Evolutionary conservation across 1,140 invertebrate species (phyloP).

Genomic region (Sminthurinus signatus): DNA sequence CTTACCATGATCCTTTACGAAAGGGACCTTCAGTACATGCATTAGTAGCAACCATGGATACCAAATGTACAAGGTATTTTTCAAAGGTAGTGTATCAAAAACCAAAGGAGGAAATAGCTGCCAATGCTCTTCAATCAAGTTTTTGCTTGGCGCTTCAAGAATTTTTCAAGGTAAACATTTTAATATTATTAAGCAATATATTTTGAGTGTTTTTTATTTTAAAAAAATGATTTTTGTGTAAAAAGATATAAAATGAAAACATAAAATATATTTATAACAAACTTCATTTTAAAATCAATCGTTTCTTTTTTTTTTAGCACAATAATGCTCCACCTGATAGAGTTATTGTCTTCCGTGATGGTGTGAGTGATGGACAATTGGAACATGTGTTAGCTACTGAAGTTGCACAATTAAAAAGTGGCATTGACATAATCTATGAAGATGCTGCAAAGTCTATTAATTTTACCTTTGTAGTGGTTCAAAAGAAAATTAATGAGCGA

Average conservation of each 20-base stretch:
- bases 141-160: too few species aligned
- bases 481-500: conserved; percentile 78
- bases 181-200: too few species aligned
- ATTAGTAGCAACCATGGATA: conserved; percentile 75
- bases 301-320: too few species aligned
- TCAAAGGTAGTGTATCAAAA: conserved; percentile 63
- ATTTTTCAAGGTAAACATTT: too few species aligned
- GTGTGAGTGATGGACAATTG: conserved; percentile 83
- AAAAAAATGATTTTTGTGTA: too few species aligned
- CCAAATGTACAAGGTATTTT: conserved; percentile 67
- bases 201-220: too few species aligned
- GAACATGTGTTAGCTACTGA: conserved; percentile 64
- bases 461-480: conserved; percentile 76
- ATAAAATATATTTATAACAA: too few species aligned
- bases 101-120: conserved; percentile 56
- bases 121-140: too few species aligned
- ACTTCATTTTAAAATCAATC: too few species aligned
- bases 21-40: conserved; percentile 55
- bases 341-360: conserved; percentile 85
- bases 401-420: conserved; percentile 63
- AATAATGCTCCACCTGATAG: conserved; percentile 53
- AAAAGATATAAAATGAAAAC: too few species aligned
- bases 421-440: conserved; percentile 52
- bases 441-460: conserved; percentile 49
- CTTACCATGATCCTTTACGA: conserved; percentile 63